phyloP scores from a whole-genome alignment of 1,140 invertebrate species.

The Caenorhabditis inopinata region DNA sequence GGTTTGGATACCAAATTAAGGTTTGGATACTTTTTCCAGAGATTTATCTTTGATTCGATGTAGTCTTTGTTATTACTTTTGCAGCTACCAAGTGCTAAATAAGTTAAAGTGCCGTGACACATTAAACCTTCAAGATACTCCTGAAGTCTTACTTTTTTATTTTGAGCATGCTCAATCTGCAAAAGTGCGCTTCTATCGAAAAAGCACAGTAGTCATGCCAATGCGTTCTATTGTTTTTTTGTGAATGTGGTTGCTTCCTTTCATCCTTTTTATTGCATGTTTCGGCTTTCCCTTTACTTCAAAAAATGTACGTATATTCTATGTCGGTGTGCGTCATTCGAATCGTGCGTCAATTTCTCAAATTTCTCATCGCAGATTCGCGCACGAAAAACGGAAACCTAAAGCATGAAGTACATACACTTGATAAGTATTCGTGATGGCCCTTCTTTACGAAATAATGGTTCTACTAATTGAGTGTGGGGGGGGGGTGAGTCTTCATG shows the following conservation, averaged over 20 bases:
- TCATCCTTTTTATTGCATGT: constrained; percentile 13
- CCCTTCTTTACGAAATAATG: neutral
- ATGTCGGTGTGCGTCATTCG: constrained; percentile 19
- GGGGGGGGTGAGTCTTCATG: neutral
- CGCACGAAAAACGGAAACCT: neutral
- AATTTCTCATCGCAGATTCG: neutral
- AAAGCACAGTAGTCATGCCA: neutral
- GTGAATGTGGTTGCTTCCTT: neutral
- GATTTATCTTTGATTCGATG: too few relatives aligned
- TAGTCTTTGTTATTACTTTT: too few relatives aligned
- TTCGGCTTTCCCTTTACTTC: neutral
- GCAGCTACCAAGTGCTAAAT: too few relatives aligned
- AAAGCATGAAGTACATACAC: neutral
- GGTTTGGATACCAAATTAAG: too few relatives aligned
- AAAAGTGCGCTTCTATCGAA: too few relatives aligned
- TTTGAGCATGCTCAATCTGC: too few relatives aligned
- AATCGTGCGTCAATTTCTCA: constrained; percentile 17
- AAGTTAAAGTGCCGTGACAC: too few relatives aligned
- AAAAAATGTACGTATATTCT: constrained; percentile 29
- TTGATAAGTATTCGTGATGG: neutral
- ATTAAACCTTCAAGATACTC: too few relatives aligned
- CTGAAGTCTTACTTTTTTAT: too few relatives aligned
- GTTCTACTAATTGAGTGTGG: constrained; percentile 30
- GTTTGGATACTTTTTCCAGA: too few relatives aligned
- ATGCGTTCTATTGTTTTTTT: neutral